phyloP scores from a whole-genome alignment of 1,140 invertebrate species.

The Procambarus virginalis region DNA sequence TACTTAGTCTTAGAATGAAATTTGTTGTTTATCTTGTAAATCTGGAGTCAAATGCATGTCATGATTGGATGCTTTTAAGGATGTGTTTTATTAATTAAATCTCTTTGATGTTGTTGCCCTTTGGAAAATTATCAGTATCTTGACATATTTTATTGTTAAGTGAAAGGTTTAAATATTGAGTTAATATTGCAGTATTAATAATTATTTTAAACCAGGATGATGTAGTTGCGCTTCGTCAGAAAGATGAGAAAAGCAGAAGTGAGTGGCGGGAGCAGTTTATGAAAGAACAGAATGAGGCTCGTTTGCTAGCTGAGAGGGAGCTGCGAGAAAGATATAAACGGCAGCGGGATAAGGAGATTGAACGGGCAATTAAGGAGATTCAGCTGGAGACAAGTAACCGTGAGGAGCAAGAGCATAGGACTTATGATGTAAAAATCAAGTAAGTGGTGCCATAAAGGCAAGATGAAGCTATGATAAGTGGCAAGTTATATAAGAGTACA shows the following conservation, averaged over 20 bases:
- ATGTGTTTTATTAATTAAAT: no score
- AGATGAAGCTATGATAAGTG: not conserved
- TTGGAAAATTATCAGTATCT: no score
- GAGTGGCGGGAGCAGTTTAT: conserved; percentile 50
- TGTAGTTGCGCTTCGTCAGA: not conserved
- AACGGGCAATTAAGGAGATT: conserved; percentile 48
- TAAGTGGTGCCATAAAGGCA: not conserved
- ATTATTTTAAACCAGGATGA: not conserved
- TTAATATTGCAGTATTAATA: no score
- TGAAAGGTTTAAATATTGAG: no score
- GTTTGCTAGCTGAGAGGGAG: conserved; percentile 38
- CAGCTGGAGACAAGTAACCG: conserved; percentile 44
- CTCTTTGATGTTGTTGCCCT: no score
- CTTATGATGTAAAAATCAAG: conserved; percentile 36
- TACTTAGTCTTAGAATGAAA: no score
- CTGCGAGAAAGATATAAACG: conserved; percentile 52
- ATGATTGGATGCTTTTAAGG: no score
- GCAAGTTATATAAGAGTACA: no score
- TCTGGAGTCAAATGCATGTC: no score
- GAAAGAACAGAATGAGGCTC: conserved; percentile 42
- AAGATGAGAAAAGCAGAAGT: conserved; percentile 29
- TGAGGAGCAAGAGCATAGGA: conserved; percentile 25
- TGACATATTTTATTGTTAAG: no score
- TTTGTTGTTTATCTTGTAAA: no score
- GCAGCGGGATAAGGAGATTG: conserved; percentile 62